Conservation (phyloP, 1,140 invertebrate genomes). For the Diabrotica virgifera region DNA sequence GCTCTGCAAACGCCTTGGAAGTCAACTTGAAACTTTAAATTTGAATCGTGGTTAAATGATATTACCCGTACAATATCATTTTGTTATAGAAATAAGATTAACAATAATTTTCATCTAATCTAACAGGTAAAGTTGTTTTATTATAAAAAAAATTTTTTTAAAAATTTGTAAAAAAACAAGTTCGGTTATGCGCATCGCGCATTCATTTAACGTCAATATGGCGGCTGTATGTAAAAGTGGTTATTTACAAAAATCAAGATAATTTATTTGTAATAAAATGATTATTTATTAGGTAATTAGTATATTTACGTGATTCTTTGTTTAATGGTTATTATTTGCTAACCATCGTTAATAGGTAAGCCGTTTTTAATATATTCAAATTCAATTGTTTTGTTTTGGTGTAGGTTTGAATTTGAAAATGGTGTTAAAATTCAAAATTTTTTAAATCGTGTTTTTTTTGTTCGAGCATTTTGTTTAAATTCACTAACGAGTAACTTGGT, state of each 20-base stretch:
- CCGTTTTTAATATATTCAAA: neutral
- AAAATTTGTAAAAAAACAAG: neutral
- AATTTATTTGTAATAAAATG: slow-evolving; percentile 1
- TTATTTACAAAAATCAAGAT: slow-evolving; percentile 42
- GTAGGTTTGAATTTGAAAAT: slow-evolving; percentile 47
- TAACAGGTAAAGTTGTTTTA: too few relatives aligned
- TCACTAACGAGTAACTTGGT: too few relatives aligned
- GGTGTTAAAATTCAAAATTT: slow-evolving; percentile 45
- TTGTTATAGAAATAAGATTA: too few relatives aligned
- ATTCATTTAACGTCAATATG: slow-evolving; percentile 56
- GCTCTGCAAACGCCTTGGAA: slow-evolving; percentile 2
- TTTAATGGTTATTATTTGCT: neutral
- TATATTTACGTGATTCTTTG: slow-evolving; percentile 6
- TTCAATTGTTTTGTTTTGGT: slow-evolving; percentile 28
- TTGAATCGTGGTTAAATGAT: slow-evolving; percentile 1
- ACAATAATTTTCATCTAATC: too few relatives aligned
- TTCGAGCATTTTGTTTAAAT: neutral
- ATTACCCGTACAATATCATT: too few relatives aligned
- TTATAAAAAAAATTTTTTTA: too few relatives aligned
- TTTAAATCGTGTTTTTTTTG: slow-evolving; percentile 9
- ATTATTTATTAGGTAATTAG: slow-evolving; percentile 4
- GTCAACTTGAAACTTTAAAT: slow-evolving; percentile 8
- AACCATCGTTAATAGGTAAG: neutral
- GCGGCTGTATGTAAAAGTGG: slow-evolving; percentile 73
- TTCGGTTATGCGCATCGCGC: slow-evolving; percentile 20